These are phyloP conservation scores for Sylvia atricapilla DNA, from an alignment of 2,113 vertebrate genomes.

Conservation along the genomic window DNA sequence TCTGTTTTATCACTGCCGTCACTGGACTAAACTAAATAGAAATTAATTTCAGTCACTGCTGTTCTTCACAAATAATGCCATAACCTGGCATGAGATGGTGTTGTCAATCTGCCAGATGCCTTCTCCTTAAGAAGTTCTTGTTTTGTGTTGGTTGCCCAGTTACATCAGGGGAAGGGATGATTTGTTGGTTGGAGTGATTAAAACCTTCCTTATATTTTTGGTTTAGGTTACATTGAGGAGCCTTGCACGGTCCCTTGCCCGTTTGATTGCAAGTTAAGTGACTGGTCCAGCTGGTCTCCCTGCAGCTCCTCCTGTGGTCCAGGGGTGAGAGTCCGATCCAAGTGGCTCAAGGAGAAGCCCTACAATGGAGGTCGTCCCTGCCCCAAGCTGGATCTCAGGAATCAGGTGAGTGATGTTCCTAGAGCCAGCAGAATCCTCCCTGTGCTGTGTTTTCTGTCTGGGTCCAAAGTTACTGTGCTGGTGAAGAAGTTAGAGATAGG, in stretches of 20 bases:
- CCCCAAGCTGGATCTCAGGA: constrained; percentile 93
- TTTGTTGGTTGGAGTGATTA: neutral
- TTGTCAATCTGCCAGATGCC: neutral
- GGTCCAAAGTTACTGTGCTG: neutral
- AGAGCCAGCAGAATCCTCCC: neutral
- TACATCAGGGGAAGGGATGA: neutral
- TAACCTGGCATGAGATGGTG: rapidly evolving
- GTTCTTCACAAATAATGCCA: neutral
- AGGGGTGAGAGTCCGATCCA: constrained; percentile 87
- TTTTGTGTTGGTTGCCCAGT: neutral
- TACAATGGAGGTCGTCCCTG: constrained; percentile 94
- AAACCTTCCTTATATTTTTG: constrained; percentile 33
- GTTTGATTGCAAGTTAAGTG: constrained; percentile 94
- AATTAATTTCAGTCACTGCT: neutral
- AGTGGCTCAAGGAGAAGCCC: constrained; percentile 94
- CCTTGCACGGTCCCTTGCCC: constrained; percentile 88
- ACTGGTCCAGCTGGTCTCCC: constrained; percentile 90
- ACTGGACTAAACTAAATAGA: neutral
- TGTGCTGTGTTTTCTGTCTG: neutral
- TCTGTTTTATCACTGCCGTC: neutral
- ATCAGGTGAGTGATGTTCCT: constrained; percentile 84
- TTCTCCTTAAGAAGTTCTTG: neutral
- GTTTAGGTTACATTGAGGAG: constrained; percentile 88
- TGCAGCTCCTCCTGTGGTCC: constrained; percentile 91
- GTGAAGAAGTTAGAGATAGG: neutral